phyloP scores from a whole-genome alignment of 2,113 vertebrate genomes.

The Caloenas nicobarica region DNA sequence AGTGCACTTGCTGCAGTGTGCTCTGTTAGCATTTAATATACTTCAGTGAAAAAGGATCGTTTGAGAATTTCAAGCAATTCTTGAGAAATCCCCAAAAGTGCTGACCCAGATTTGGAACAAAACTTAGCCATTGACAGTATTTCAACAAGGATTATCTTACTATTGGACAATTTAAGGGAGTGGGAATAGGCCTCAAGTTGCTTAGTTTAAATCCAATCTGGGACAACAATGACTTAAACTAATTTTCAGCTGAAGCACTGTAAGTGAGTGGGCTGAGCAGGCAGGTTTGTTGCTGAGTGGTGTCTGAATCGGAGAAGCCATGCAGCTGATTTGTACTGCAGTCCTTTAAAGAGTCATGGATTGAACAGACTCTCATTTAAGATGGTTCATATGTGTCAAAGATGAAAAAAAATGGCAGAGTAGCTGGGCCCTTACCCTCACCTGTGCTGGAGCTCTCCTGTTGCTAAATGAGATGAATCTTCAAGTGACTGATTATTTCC shows the following conservation, averaged over 20 bases:
- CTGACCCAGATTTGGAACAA: background rate
- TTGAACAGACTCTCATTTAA: background rate
- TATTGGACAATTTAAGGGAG: background rate
- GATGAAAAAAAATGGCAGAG: background rate
- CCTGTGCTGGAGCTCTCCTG: background rate
- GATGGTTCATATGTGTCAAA: background rate
- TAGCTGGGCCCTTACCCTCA: background rate
- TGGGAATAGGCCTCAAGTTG: background rate
- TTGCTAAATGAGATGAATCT: background rate
- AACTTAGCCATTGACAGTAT: background rate
- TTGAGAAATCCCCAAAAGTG: background rate
- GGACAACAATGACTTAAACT: background rate
- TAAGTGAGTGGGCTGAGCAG: background rate
- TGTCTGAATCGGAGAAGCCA: background rate
- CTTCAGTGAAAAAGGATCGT: background rate
- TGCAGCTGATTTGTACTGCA: background rate
- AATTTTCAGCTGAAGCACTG: background rate
- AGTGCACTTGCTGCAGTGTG: background rate
- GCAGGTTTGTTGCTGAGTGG: background rate
- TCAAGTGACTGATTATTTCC: background rate
- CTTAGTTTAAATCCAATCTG: background rate
- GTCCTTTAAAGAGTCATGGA: background rate
- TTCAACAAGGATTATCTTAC: background rate
- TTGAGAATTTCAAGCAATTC: constrained; percentile 2
- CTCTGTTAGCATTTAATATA: constrained; percentile 6